Evolutionary conservation across 2,797 vertebrate genomes (phyloP).

Genomic region (Cryptoblepharus egeriae): DNA sequence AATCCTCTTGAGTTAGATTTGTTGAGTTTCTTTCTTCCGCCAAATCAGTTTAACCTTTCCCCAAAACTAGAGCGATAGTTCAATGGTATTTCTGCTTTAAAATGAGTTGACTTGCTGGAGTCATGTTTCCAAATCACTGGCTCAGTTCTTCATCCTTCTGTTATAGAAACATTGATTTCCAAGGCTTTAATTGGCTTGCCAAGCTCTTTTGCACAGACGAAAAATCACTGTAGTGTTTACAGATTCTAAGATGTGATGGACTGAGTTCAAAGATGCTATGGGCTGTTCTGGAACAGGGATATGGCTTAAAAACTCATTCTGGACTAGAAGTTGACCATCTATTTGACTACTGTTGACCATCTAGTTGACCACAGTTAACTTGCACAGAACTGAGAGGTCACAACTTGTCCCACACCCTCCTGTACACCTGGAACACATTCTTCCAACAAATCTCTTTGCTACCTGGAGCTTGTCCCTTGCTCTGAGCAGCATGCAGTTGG

Average conservation of each 20-base stretch:
- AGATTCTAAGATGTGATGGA: rapidly evolving
- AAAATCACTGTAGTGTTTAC: rapidly evolving
- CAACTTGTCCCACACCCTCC: no score
- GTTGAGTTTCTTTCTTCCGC: background rate
- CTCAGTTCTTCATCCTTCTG: rapidly evolving
- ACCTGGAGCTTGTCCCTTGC: no score
- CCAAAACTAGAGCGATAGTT: rapidly evolving
- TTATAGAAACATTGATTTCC: background rate
- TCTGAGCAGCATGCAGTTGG: no score
- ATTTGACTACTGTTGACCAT: no score
- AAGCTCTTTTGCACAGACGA: background rate
- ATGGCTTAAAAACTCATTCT: no score
- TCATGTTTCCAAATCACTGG: background rate
- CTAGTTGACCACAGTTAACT: no score
- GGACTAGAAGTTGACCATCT: no score
- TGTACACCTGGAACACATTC: no score
- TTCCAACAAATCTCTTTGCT: no score
- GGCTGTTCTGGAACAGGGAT: background rate
- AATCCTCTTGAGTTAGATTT: background rate
- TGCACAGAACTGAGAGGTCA: no score
- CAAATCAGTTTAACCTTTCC: background rate
- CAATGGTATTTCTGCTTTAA: background rate
- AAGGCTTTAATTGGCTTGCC: background rate
- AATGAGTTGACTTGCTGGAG: background rate
- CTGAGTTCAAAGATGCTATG: rapidly evolving